These are phyloP conservation scores for Epinephelus cyanopodus DNA, from an alignment of 2,113 vertebrate genomes.

Conservation along the genomic window DNA sequence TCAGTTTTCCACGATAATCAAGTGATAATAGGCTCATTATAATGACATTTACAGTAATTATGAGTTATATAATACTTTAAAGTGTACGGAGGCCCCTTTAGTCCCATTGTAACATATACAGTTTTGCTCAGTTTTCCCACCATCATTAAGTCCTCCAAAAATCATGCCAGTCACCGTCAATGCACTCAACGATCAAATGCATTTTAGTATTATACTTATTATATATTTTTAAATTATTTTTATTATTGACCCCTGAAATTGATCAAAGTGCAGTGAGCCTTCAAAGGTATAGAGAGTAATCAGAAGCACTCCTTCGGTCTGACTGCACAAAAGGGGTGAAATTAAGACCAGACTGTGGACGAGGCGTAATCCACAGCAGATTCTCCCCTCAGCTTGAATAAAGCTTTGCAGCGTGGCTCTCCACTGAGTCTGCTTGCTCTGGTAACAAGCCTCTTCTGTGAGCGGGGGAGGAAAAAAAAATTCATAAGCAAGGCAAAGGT, in stretches of 20 bases:
- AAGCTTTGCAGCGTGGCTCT: conserved; percentile 69
- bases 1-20: neutral
- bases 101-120: neutral
- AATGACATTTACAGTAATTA: neutral
- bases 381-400: conserved; percentile 74
- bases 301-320: conserved; percentile 74
- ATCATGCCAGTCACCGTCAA: no score
- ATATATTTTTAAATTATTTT: conserved; percentile 30
- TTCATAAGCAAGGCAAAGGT: conserved; percentile 70
- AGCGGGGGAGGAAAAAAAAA: conserved; percentile 50
- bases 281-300: conserved; percentile 73
- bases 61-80: neutral
- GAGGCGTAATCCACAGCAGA: conserved; percentile 80
- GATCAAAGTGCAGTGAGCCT: conserved; percentile 57
- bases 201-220: neutral
- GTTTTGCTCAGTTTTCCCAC: no score
- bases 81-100: neutral
- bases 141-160: no score
- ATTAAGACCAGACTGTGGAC: conserved; percentile 79
- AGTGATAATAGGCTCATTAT: neutral
- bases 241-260: conserved; percentile 57
- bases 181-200: no score
- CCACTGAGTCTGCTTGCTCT: conserved; percentile 64
- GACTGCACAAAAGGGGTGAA: conserved; percentile 75
- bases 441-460: conserved; percentile 79